These are phyloP conservation scores for Genyomyrus donnyi DNA, from an alignment of 2,113 vertebrate genomes.

Conservation along the genomic window DNA sequence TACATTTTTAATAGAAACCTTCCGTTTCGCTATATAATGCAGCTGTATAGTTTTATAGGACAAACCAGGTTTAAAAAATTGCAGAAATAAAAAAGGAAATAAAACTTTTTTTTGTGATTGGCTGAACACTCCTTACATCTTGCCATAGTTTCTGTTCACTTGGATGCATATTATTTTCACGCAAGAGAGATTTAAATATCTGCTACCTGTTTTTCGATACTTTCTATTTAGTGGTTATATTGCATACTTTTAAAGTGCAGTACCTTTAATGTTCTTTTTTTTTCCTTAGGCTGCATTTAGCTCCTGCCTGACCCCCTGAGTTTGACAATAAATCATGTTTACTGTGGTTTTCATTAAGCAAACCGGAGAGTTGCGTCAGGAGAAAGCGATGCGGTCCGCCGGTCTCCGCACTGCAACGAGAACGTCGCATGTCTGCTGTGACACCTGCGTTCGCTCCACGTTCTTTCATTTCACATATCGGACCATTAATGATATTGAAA, in stretches of 20 bases:
- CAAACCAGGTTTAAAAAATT: neutral
- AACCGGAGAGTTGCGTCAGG: neutral
- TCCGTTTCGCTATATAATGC: neutral
- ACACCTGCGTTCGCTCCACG: neutral
- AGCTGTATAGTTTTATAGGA: neutral
- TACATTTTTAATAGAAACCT: neutral
- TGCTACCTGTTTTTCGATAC: neutral
- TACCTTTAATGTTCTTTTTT: neutral
- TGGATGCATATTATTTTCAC: neutral
- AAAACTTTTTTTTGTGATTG: neutral
- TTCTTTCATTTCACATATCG: neutral
- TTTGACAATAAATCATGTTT: neutral
- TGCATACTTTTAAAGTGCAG: neutral
- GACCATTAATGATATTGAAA: neutral
- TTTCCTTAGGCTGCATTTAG: neutral
- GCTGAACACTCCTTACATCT: neutral
- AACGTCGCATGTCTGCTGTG: neutral
- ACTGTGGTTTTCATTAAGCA: constrained; percentile 15
- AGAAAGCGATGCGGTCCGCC: neutral
- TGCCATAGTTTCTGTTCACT: neutral
- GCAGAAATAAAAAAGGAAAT: neutral
- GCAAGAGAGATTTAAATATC: neutral
- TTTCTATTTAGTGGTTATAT: neutral
- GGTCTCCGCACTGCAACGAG: neutral
- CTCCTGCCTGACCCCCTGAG: neutral